Base-by-base conservation (phyloP, 2,888 invertebrate species). In the Drosophila tanythrix region DNA sequence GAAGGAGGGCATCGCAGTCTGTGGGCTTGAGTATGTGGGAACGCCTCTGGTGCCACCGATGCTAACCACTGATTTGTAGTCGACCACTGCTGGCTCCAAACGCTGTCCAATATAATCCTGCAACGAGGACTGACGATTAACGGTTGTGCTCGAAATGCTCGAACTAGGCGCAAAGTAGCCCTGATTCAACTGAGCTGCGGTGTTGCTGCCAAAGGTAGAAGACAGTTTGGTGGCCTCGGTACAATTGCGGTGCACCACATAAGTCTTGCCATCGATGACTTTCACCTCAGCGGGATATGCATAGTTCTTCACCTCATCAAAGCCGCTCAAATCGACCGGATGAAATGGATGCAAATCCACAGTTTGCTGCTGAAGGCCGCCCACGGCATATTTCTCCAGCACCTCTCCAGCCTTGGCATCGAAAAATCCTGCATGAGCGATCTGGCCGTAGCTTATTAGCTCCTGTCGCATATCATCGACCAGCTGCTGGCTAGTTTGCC, bases 241-340 rank as follows among this genome's bases (percentile, higher is more conserved):
- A 46, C 88, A 91, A 68, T 93, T 93, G 57, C 92, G 91, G 61
- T 91, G 92, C 13, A 92, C 92, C n/a, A 92, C 81, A 69, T 90
- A 91, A 0, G 92, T 91, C 61, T 92, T 91, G 35, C 93, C 93
- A 68, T 92, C 86, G 51, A 93, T 83, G 4, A 92, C 90, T 65
- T 92, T 92, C 0, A 93, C 90, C 63, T 92, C 92, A 2, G 92
- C 83, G 3, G 93, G 93, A 62, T 89, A 92, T 6, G 90, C 91
- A 58, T 88, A 88, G 70, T 92, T 92, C 48, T 88, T 88, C 5
- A 92, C 91, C 62, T 91, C 89, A 74, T 93, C 92, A 6, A 86
- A 92, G 6, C 84, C 88, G 50, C 89, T 88, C 18, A 92, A 66
- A 63, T 92, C 92, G 11, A 89, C 76, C 0, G 89, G 77, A 33